Conservation (phyloP, 2,888 invertebrate species). For the Eupithecia insigniata region DNA sequence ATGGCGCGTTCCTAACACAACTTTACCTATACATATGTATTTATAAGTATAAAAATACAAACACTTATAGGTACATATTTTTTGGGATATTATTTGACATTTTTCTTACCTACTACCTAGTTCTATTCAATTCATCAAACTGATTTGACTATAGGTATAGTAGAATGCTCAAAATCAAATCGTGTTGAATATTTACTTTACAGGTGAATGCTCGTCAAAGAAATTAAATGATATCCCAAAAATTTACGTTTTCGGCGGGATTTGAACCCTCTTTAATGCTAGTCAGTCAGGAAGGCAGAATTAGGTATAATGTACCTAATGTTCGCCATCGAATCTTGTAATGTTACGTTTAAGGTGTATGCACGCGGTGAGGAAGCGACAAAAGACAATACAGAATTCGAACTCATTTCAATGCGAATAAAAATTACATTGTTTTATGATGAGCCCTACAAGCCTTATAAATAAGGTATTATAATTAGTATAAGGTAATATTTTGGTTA, state of each 20-base stretch:
- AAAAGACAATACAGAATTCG: not conserved
- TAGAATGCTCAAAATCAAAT: not conserved
- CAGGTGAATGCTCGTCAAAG: not conserved
- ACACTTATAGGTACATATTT: no score
- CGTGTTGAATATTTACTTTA: not conserved
- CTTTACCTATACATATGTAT: not conserved
- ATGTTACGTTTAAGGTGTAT: not conserved
- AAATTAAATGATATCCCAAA: no score
- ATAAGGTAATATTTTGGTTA: no score
- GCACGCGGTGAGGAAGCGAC: no score
- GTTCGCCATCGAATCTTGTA: no score
- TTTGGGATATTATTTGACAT: not conserved
- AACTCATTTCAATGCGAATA: no score
- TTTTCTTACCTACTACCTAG: no score
- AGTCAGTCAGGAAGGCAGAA: not conserved
- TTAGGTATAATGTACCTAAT: no score
- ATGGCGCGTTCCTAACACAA: constrained; percentile 49
- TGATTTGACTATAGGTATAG: not conserved
- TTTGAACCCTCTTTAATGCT: no score
- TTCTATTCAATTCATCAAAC: not conserved
- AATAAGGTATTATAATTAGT: no score
- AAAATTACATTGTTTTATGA: not conserved
- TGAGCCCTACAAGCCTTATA: not conserved
- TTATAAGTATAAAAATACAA: no score
- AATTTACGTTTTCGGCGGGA: no score